phyloP scores from a whole-genome alignment of 2,797 vertebrate species.

The Pagetopsis macropterus region DNA sequence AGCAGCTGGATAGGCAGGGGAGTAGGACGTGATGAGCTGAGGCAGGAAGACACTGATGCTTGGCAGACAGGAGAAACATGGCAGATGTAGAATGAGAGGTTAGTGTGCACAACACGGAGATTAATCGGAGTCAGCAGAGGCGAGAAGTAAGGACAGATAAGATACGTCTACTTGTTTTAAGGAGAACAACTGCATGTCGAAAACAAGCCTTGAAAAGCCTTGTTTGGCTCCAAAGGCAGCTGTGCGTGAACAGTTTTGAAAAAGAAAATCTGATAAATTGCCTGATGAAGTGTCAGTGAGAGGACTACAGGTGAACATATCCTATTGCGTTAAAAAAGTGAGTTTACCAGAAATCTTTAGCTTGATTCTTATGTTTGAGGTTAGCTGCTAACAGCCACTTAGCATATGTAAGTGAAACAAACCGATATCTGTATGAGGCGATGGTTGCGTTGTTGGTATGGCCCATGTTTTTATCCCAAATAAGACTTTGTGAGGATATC shows the following conservation, averaged over 20 bases:
- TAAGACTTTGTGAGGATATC: too few species aligned
- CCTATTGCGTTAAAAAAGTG: too few species aligned
- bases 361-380: background rate
- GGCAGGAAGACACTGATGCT: slow-evolving; percentile 5
- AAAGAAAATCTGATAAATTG: background rate
- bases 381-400: background rate
- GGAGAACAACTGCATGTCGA: too few species aligned
- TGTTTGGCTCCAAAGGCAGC: too few species aligned
- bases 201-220: too few species aligned
- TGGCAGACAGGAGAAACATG: slow-evolving; percentile 13
- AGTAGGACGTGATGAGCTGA: background rate
- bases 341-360: background rate
- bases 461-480: too few species aligned
- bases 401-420: too few species aligned
- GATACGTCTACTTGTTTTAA: too few species aligned
- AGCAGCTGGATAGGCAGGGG: slow-evolving; percentile 15
- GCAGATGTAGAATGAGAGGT: background rate
- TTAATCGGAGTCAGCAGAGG: background rate
- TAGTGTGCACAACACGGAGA: background rate
- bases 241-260: too few species aligned
- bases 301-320: background rate
- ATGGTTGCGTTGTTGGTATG: too few species aligned
- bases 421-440: too few species aligned
- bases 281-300: background rate
- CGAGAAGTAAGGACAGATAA: background rate